A percentile compares a stretch with the other conserved stretches of the same genome.
Evolutionary conservation across 92 coral and sea anemone species (phyloP).

Genomic region (Zoanthus sociatus): DNA sequence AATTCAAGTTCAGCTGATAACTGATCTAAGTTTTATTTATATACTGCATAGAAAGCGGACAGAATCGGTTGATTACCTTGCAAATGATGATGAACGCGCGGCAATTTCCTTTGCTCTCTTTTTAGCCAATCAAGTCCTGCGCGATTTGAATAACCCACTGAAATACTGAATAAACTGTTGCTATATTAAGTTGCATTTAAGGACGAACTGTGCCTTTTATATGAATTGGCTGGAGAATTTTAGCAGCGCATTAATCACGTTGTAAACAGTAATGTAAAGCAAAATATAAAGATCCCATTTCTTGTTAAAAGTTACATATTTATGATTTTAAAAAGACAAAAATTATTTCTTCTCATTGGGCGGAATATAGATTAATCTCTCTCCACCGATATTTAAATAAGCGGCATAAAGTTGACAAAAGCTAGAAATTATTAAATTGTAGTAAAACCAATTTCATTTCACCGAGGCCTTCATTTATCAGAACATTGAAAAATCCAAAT

Average conservation of each 20-base stretch:
- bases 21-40: conserved; percentile 21
- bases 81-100: conserved; percentile 33
- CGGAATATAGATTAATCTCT: conserved; percentile 20
- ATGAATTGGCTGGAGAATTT: neutral
- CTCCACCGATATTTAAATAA: conserved; percentile 10
- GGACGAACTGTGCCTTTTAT: neutral
- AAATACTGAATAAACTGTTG: conserved; percentile 19
- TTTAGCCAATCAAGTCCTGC: conserved; percentile 25
- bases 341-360: neutral
- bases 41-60: conserved; percentile 23
- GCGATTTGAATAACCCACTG: conserved; percentile 14
- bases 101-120: conserved; percentile 40
- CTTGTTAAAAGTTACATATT: neutral
- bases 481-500: neutral
- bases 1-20: conserved; percentile 30
- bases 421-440: neutral
- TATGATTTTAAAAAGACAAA: neutral
- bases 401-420: conserved; percentile 2
- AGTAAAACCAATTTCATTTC: neutral
- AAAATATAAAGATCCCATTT: neutral
- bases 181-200: conserved; percentile 15
- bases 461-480: neutral
- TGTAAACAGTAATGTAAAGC: neutral
- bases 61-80: conserved; percentile 21
- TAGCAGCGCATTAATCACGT: neutral